Percentiles rank a stretch among this genome's conserved stretches.
phyloP scores from a whole-genome alignment of 1,140 invertebrate genomes.

The Drosophila lacteicornis region DNA sequence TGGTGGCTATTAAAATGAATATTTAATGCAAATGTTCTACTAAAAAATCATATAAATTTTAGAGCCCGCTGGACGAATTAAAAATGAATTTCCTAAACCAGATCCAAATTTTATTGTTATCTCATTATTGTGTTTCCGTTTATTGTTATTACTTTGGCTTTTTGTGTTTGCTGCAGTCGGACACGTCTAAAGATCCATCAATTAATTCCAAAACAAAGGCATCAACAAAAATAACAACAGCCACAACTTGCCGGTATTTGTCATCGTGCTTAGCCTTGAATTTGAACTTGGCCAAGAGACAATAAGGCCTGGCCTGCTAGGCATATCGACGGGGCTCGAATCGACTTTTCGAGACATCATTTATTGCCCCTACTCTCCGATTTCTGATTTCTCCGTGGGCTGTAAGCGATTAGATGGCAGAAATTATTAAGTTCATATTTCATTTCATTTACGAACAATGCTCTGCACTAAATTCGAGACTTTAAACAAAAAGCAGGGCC shows the following conservation, averaged over 20 bases:
- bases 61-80: slow-evolving; percentile 20
- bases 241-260: slow-evolving; percentile 39
- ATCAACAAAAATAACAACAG: slow-evolving; percentile 31
- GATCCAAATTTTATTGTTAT: slow-evolving; percentile 46
- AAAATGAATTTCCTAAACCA: slow-evolving; percentile 45
- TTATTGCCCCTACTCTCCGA: slow-evolving; percentile 29
- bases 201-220: slow-evolving; percentile 41
- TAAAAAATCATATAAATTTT: slow-evolving; percentile 40
- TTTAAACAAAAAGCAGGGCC: slow-evolving; percentile 35
- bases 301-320: slow-evolving; percentile 57
- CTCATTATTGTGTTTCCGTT: slow-evolving; percentile 32
- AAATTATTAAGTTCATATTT: slow-evolving; percentile 53
- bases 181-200: slow-evolving; percentile 40
- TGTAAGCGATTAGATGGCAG: slow-evolving; percentile 48
- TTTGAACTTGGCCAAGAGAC: slow-evolving; percentile 76
- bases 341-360: slow-evolving; percentile 44
- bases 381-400: slow-evolving; percentile 44
- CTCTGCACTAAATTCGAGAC: slow-evolving; percentile 48
- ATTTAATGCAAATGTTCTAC: slow-evolving; percentile 31
- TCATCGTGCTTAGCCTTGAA: slow-evolving; percentile 74
- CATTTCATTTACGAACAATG: slow-evolving; percentile 38
- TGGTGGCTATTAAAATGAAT: slow-evolving; percentile 33
- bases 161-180: slow-evolving; percentile 32
- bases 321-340: slow-evolving; percentile 11
- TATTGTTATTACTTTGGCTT: slow-evolving; percentile 14